phyloP scores from a whole-genome alignment of 2,113 vertebrate species.

The Tyrannus savana region DNA sequence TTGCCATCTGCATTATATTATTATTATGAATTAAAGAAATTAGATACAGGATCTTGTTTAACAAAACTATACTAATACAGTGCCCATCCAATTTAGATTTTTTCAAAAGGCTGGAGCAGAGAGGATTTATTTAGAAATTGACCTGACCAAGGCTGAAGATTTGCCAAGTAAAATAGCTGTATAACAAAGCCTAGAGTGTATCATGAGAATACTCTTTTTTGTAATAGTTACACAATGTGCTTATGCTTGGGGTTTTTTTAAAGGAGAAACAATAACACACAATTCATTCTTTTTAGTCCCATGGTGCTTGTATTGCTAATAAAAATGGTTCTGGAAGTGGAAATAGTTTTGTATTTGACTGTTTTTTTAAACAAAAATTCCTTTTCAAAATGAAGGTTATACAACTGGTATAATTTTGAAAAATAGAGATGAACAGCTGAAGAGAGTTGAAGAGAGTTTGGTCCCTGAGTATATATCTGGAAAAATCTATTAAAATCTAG shows the following conservation, averaged over 20 bases:
- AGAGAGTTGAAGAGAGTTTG: neutral
- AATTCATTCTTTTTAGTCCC: neutral
- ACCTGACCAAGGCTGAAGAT: neutral
- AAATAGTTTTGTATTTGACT: neutral
- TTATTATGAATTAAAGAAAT: neutral
- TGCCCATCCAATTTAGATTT: neutral
- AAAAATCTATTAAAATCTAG: neutral
- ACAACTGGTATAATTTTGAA: neutral
- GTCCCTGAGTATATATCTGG: slow-evolving; percentile 40
- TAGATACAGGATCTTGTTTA: neutral
- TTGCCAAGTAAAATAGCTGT: neutral
- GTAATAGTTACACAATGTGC: neutral
- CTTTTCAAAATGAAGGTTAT: neutral
- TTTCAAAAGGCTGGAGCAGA: slow-evolving; percentile 7
- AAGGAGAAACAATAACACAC: neutral
- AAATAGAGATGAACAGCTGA: neutral
- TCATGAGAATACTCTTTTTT: neutral
- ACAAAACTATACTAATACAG: neutral
- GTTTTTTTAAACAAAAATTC: neutral
- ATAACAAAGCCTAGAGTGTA: neutral
- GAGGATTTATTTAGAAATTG: neutral
- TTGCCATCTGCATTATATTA: neutral
- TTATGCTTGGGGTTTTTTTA: neutral
- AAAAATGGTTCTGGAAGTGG: neutral
- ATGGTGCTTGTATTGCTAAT: neutral